Percentiles rank a stretch among this genome's conserved stretches.
These are phyloP conservation scores for Drosophila cardini DNA, from an alignment of 1,140 invertebrate genomes.

Conservation along the genomic window DNA sequence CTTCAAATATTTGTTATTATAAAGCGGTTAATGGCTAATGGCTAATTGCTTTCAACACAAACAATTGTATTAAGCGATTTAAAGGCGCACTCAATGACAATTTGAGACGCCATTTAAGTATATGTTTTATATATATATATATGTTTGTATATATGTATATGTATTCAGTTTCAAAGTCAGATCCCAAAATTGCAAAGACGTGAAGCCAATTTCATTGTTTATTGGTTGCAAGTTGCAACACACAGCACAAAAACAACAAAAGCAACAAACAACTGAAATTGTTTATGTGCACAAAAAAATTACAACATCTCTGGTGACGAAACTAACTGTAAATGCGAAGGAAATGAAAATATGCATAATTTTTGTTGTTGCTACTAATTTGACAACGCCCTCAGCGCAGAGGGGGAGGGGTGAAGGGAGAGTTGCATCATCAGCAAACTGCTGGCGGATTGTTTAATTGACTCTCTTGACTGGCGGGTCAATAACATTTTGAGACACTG, in stretches of 20 bases:
- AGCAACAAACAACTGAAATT: neutral
- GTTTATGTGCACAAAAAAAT: slow-evolving; percentile 3
- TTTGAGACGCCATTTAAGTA: slow-evolving; percentile 39
- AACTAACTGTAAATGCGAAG: slow-evolving; percentile 16
- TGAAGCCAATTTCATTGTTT: slow-evolving; percentile 25
- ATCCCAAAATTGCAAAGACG: slow-evolving; percentile 24
- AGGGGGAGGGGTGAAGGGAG: neutral
- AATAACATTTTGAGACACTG: slow-evolving; percentile 53
- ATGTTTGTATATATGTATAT: too few species aligned
- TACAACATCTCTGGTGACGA: slow-evolving; percentile 10
- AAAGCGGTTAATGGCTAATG: slow-evolving; percentile 13
- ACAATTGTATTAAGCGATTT: slow-evolving; percentile 20
- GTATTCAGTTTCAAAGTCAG: slow-evolving; percentile 25
- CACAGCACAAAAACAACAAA: too few species aligned
- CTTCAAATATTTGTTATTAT: slow-evolving; percentile 24
- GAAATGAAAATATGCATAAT: slow-evolving; percentile 48
- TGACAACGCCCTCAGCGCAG: slow-evolving; percentile 16
- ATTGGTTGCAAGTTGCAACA: slow-evolving; percentile 47
- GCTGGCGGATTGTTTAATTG: slow-evolving; percentile 53
- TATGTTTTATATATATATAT: too few species aligned
- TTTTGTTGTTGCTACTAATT: slow-evolving; percentile 17
- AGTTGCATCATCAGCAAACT: slow-evolving; percentile 52
- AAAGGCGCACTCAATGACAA: slow-evolving; percentile 40
- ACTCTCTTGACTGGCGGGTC: slow-evolving; percentile 59
- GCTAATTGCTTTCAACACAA: slow-evolving; percentile 42